Conservation (phyloP, 2,888 invertebrate genomes). For the Diplolepis rosae region DNA sequence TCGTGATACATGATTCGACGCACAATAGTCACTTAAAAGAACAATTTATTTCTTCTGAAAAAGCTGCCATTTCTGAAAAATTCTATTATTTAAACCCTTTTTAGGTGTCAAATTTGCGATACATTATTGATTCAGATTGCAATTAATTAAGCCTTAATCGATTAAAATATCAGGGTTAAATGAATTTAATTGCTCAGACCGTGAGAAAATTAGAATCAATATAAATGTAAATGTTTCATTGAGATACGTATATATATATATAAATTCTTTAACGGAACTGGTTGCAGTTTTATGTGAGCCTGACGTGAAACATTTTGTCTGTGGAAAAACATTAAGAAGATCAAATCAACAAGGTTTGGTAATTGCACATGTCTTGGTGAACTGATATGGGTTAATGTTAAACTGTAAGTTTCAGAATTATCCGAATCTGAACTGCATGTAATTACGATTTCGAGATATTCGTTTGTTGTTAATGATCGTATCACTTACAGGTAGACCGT, state of each 20-base stretch:
- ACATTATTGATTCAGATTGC: no score
- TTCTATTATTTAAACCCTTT: no score
- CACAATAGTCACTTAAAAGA: no score
- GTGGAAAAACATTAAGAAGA: not conserved
- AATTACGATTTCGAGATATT: constrained; percentile 31
- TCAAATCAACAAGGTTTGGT: constrained; percentile 15
- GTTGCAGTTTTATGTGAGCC: no score
- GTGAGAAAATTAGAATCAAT: constrained; percentile 5
- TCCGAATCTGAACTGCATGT: constrained; percentile 30
- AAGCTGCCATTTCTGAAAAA: no score
- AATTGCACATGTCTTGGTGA: constrained; percentile 10
- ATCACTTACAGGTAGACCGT: constrained; percentile 14
- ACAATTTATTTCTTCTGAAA: no score
- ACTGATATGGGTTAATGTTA: constrained; percentile 39
- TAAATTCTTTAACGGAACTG: no score
- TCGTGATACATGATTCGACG: no score
- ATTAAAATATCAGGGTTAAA: constrained; percentile 6
- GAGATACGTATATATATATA: not conserved
- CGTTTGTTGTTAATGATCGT: constrained; percentile 25
- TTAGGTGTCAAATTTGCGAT: no score
- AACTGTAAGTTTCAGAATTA: constrained; percentile 23
- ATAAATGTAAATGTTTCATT: constrained; percentile 8
- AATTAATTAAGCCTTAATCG: constrained; percentile 5
- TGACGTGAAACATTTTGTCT: no score
- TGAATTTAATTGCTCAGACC: not conserved